Conservation (phyloP, 2,888 invertebrate genomes). For the Temnothorax ravouxi region DNA sequence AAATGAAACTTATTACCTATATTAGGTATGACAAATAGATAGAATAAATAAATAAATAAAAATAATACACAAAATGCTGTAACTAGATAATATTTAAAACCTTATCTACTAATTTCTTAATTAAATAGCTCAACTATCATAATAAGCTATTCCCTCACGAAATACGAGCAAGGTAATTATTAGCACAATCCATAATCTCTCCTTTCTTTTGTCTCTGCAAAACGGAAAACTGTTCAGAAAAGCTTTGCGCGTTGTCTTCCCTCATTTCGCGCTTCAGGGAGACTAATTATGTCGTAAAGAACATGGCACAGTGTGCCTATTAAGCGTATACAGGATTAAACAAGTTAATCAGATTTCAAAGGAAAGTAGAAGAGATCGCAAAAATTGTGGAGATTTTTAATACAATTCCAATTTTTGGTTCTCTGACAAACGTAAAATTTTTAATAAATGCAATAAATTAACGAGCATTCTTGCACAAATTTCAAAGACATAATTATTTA, state of each 20-base stretch:
- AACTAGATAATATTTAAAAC: background rate
- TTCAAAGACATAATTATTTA: constrained; percentile 2
- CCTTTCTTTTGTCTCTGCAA: constrained; percentile 47
- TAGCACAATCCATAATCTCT: constrained; percentile 51
- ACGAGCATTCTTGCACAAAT: background rate
- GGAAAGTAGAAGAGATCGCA: constrained; percentile 29
- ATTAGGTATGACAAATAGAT: background rate
- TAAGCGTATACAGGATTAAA: constrained; percentile 41
- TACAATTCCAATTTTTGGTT: constrained; percentile 4
- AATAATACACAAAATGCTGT: background rate
- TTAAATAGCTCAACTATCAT: constrained; percentile 42
- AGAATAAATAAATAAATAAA: background rate
- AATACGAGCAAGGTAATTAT: constrained; percentile 50
- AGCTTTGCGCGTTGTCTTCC: constrained; percentile 53
- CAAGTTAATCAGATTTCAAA: constrained; percentile 55
- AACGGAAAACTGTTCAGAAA: constrained; percentile 42
- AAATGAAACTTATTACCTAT: background rate
- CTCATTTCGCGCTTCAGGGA: constrained; percentile 55
- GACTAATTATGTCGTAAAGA: constrained; percentile 58
- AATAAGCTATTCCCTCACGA: constrained; percentile 17
- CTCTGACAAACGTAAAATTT: background rate
- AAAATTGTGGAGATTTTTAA: constrained; percentile 4
- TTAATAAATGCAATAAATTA: constrained; percentile 15
- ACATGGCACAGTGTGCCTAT: constrained; percentile 53
- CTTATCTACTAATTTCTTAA: constrained; percentile 34